These are phyloP conservation scores for Elysia crispata DNA, from an alignment of 2,888 invertebrate genomes.

Conservation along the genomic window DNA sequence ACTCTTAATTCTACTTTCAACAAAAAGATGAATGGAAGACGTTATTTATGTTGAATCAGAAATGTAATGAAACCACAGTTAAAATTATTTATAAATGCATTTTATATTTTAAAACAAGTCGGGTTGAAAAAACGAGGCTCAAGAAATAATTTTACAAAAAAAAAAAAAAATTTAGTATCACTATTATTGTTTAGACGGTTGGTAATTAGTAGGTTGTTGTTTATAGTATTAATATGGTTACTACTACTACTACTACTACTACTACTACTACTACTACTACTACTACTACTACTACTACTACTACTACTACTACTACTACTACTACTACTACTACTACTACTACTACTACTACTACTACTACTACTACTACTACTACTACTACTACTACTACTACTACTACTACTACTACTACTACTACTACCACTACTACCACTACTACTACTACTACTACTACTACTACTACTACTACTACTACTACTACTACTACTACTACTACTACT, in stretches of 20 bases:
- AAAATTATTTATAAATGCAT: no score
- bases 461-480: no score
- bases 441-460: not conserved
- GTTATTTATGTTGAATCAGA: no score
- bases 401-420: not conserved
- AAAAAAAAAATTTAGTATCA: not conserved
- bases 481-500: not conserved
- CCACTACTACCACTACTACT: not conserved
- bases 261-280: slow-evolving; percentile 45
- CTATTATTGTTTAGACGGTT: not conserved
- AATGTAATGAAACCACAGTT: no score
- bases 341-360: slow-evolving; percentile 29
- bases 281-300: slow-evolving; percentile 29
- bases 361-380: no score
- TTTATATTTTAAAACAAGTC: no score
- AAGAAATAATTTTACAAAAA: no score
- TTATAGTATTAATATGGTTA: not conserved
- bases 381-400: no score
- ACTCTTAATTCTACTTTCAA: no score
- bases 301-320: slow-evolving; percentile 10
- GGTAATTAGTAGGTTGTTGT: no score
- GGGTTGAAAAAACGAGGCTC: no score
- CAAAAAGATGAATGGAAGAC: no score
- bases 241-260: not conserved
- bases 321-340: slow-evolving; percentile 30